Conservation (phyloP, 2,113 vertebrate genomes). For the Aleadryas rufinucha region DNA sequence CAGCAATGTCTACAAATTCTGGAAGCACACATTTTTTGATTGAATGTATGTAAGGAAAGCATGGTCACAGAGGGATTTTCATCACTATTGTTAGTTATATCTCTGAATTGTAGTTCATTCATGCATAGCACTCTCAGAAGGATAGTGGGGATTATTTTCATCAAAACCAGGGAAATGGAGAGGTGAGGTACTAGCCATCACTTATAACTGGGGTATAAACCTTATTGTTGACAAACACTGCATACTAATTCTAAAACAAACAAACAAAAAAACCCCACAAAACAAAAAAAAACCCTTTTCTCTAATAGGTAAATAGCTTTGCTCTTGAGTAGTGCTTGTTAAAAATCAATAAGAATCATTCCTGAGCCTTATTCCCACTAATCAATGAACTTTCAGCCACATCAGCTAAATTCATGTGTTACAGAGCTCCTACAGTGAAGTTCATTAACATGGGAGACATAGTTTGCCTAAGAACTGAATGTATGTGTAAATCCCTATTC, state of each 20-base stretch:
- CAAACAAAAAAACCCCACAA: rapidly evolving
- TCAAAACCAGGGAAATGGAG: neutral
- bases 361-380: neutral
- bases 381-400: neutral
- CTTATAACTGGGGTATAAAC: neutral
- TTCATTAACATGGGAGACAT: neutral
- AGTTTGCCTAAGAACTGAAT: neutral
- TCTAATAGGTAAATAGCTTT: neutral
- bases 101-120: neutral
- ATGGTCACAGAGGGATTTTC: neutral
- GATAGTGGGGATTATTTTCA: neutral
- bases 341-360: neutral
- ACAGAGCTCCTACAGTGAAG: neutral
- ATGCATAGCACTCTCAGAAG: neutral
- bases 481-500: neutral
- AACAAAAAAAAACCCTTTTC: neutral
- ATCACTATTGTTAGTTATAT: neutral
- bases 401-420: neutral
- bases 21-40: neutral
- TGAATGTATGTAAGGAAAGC: neutral
- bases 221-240: neutral
- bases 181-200: neutral
- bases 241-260: neutral
- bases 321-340: neutral
- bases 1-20: neutral